Base-by-base conservation (phyloP, 1,140 invertebrate genomes). In the Drosophila chauvacae region DNA sequence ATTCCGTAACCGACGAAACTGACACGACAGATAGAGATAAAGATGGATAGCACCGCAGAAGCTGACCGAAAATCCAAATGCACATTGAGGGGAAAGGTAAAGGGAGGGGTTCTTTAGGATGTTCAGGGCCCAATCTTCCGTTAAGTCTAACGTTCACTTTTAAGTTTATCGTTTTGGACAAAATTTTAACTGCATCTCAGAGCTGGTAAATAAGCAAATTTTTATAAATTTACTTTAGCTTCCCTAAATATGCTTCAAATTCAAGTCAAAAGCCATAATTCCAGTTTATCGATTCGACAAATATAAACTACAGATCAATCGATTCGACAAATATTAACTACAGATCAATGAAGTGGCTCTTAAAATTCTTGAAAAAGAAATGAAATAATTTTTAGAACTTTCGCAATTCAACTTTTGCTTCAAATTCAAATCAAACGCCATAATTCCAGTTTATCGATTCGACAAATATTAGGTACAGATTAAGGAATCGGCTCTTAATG, bases 31-130 rank as follows among this genome's bases (percentile, higher is more conserved):
- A 37, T 65, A 66, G 47, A 69, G 41, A 71, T 35, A 71, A 23
- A 71, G 30, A 37, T 62, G 39, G 39, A 70, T 39, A 70, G 66
- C 48, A 45, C 47, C 66, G 45, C 63, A 55, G 47, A 70, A 63
- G 30, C 20, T 23, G 45, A 47, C 35, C 7, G 14, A 20, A 23
- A 47, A 37, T 47, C 44, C 20, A 37, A 47, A 13, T 30, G 58
- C 41, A 61, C 45, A 37, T 47, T 2, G 3, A 26, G 28, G 28
- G 60, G n/a, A 5, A 39, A 26, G 20, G 33, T 53, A 20, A 28
- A 4, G 3, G 3, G 7, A 2, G 7, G 20, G 51, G 20, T 37
- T 23, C 1, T n/a, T 13, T 10, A 16, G 28, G 61, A 5, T 16
- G 18, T 13, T 23, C 20, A 3, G n/a, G 14, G 9, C 0, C 4